Evolutionary conservation across 2,113 vertebrate genomes (phyloP).

Genomic region (Daboia siamensis): DNA sequence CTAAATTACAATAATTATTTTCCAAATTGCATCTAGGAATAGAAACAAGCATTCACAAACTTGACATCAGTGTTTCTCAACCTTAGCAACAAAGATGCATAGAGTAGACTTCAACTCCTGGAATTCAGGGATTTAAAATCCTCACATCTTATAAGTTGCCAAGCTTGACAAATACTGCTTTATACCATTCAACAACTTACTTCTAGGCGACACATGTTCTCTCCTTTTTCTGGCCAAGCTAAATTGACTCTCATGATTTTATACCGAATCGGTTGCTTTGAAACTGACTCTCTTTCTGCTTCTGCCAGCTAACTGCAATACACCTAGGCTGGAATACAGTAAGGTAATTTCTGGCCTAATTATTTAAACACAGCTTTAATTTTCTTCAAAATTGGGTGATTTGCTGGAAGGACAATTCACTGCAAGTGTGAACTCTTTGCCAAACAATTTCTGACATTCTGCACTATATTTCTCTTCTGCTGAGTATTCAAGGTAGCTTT

Average conservation of each 20-base stretch:
- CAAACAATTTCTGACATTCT: not conserved
- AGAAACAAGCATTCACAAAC: not conserved
- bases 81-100: not conserved
- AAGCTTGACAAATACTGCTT: not conserved
- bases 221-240: not conserved
- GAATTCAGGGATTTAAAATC: not conserved
- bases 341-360: not conserved
- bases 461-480: not conserved
- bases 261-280: not conserved
- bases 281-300: too few relatives aligned
- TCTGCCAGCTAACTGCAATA: not conserved
- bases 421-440: not conserved
- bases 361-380: not conserved
- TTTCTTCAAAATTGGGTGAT: not conserved
- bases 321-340: not conserved
- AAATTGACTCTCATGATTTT: not conserved
- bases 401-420: not conserved
- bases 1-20: not conserved
- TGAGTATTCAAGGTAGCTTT: not conserved
- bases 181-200: not conserved
- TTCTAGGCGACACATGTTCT: not conserved
- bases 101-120: not conserved
- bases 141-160: not conserved
- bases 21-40: not conserved
- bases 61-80: not conserved